These are phyloP conservation scores for Hyposmocoma kahamanoa DNA, from an alignment of 1,140 invertebrate genomes.

Conservation along the genomic window DNA sequence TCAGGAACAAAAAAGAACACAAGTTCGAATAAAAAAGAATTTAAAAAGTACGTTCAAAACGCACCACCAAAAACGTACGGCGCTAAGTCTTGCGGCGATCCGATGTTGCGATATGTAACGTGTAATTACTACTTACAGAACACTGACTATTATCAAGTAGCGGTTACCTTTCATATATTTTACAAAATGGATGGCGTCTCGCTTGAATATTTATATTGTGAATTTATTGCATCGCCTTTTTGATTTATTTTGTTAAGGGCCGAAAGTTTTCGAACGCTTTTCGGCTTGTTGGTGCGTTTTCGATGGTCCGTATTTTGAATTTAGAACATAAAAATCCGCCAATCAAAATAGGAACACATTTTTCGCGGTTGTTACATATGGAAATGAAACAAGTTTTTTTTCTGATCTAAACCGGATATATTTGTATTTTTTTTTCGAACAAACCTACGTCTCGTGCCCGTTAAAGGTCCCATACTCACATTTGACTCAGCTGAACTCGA, in stretches of 20 bases:
- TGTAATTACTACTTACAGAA: constrained; percentile 64
- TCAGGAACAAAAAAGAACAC: no score
- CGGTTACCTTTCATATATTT: constrained; percentile 63
- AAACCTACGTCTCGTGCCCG: no score
- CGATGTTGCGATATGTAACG: constrained; percentile 46
- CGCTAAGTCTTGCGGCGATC: constrained; percentile 34
- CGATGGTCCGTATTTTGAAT: no score
- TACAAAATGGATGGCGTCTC: constrained; percentile 49
- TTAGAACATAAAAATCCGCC: no score
- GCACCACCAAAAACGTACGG: constrained; percentile 42
- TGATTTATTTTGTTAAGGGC: constrained; percentile 41
- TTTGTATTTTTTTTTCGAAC: no score
- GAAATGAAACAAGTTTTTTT: no score
- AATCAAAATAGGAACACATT: no score
- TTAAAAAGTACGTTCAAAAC: not conserved
- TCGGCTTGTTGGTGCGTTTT: no score
- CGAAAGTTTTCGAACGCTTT: constrained; percentile 11
- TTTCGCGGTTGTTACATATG: no score
- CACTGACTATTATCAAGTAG: constrained; percentile 69
- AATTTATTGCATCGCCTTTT: constrained; percentile 49
- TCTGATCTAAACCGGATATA: no score
- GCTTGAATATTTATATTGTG: constrained; percentile 61
- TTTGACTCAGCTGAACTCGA: no score
- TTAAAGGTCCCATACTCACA: no score
- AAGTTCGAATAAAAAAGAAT: constrained; percentile 1